Percentiles rank a stretch among this genome's conserved stretches.
Conservation (phyloP, 2,888 invertebrate genomes). For the Thymelicus sylvestris region DNA sequence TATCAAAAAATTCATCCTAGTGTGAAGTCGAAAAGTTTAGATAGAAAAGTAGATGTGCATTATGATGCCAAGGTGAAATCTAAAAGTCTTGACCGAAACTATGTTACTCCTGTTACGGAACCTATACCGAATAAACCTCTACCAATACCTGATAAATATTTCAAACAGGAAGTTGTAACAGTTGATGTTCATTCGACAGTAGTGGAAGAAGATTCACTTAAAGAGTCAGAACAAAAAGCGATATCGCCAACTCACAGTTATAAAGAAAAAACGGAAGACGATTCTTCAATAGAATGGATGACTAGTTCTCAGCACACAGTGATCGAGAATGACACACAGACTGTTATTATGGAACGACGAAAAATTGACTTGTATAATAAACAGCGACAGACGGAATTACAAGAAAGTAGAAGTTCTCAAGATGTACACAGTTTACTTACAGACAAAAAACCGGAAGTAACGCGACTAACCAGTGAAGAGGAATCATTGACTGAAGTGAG, state of each 20-base stretch:
- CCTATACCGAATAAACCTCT: slow-evolving; percentile 55
- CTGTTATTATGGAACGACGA: slow-evolving; percentile 84
- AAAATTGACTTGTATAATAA: slow-evolving; percentile 86
- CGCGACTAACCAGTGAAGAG: slow-evolving; percentile 86
- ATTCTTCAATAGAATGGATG: slow-evolving; percentile 80
- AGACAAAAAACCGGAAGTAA: slow-evolving; percentile 77
- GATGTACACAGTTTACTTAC: slow-evolving; percentile 63
- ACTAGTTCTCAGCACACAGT: slow-evolving; percentile 74
- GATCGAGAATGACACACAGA: slow-evolving; percentile 85
- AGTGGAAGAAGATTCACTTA: slow-evolving; percentile 56
- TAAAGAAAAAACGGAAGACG: slow-evolving; percentile 76
- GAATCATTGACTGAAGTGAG: slow-evolving; percentile 88
- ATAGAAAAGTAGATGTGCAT: slow-evolving; percentile 86
- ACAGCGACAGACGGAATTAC: slow-evolving; percentile 78
- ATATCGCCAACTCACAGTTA: slow-evolving; percentile 71
- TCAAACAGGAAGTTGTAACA: slow-evolving; percentile 78
- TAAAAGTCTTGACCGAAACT: slow-evolving; percentile 88
- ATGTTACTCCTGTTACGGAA: slow-evolving; percentile 74
- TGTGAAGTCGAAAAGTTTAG: slow-evolving; percentile 88
- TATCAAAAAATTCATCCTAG: slow-evolving; percentile 82
- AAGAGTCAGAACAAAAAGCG: slow-evolving; percentile 56
- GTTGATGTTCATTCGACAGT: slow-evolving; percentile 76
- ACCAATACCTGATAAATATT: slow-evolving; percentile 67
- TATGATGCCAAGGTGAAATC: slow-evolving; percentile 85
- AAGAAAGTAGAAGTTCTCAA: slow-evolving; percentile 70